phyloP scores from a whole-genome alignment of 37 sponge, comb jelly and placozoan genomes.

The Cliona cf. orientalis region DNA sequence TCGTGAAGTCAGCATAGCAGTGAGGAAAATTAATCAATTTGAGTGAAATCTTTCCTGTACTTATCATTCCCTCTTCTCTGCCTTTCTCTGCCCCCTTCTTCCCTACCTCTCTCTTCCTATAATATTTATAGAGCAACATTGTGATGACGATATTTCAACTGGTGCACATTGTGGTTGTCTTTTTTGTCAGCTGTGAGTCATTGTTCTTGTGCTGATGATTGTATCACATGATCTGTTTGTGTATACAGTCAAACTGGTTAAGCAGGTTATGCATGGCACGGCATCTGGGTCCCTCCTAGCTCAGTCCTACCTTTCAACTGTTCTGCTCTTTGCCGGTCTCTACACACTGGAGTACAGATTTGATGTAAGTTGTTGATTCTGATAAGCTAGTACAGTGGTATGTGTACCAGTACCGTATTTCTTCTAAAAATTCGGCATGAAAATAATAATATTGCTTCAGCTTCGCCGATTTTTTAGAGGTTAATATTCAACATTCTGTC shows the following conservation, averaged over 20 bases:
- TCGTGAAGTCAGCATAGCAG: conserved; percentile 1
- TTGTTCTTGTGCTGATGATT: not conserved
- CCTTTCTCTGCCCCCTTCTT: not conserved
- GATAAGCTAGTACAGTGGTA: no score
- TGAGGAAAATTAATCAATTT: no score
- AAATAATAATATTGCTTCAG: no score
- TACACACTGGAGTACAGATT: conserved; percentile 76
- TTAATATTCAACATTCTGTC: no score
- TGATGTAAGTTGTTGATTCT: conserved; percentile 11
- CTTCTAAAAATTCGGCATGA: no score
- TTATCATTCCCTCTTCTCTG: not conserved
- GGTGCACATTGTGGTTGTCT: conserved; percentile 42
- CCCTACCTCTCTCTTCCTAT: not conserved
- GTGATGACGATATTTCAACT: conserved; percentile 59
- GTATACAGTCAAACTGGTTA: conserved; percentile 71
- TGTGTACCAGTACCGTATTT: not conserved
- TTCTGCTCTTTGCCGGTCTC: conserved; percentile 83
- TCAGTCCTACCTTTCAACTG: conserved; percentile 83
- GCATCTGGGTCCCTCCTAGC: conserved; percentile 71
- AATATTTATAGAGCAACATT: conserved; percentile 44
- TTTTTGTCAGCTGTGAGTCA: conserved; percentile 62
- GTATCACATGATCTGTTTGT: not conserved
- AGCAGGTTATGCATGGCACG: conserved; percentile 70
- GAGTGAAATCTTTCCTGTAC: no score
- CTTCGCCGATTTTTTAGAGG: no score